Evolutionary conservation across 2,888 invertebrate species (phyloP), one percentile per base, ranked within the genome.

Genomic region (Noctua janthina): DNA sequence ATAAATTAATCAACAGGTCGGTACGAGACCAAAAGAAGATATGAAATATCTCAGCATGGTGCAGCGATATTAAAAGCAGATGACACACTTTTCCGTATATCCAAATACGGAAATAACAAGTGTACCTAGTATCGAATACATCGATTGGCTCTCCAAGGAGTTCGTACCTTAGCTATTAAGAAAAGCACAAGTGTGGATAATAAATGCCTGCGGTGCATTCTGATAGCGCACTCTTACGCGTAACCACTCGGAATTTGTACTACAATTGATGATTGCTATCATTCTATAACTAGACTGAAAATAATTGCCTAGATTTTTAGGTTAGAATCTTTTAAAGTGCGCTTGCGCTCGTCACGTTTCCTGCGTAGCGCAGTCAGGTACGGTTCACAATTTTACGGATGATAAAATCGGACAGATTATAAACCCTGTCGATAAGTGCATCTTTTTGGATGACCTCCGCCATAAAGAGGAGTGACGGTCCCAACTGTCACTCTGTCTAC

Each of bases 211-310:
- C 35, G 64, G 35, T 66, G 62, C 66, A 78, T 64, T 67, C 77
- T 73, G 87, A 83, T 84, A 84, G 72, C 62, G 62, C 59, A 67
- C 43, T 83, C 87, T 78, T 78, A 85, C 83, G 84, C 87, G 35
- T 87, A 84, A 78, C 78, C 68, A 62, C 78, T 54, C 46, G 84
- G 87, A 66, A 78, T 87, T 72, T 83, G 66, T 76, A 43, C 56
- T 59, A 83, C n/a, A 77, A 68, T 54, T 39, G 84, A 56, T 76
- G 84, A 87, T 87, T 29, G 59, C 75, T 73, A 84, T 87, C 64
- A 77, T 67, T 80, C n/a, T 66, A 46, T 59, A 72, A 68, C 56
- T 72, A 59, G 74, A 74, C 51, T 68, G 70, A 64, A 85, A 59
- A 67, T 69, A 73, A 76, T 51, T 46, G 20, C 20, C 13, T 66